Conservation (phyloP, 1,140 invertebrate genomes). For the Batillaria attramentaria region DNA sequence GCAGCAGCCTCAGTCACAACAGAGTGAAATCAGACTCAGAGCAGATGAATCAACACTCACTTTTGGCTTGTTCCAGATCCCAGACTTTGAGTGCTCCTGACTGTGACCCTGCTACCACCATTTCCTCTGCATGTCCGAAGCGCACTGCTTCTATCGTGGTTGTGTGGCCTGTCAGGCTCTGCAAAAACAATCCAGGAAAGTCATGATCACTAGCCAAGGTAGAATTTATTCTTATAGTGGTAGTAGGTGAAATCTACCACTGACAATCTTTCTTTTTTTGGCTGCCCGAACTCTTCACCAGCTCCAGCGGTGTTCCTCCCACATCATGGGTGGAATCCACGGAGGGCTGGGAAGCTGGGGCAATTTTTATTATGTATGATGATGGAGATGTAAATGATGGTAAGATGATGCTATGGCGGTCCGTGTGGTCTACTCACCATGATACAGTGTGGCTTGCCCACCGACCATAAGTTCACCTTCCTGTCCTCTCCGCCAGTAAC, state of each 20-base stretch:
- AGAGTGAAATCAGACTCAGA: not conserved
- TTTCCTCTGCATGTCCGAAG: slow-evolving; percentile 94
- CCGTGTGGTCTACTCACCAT: slow-evolving; percentile 88
- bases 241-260: too few relatives aligned
- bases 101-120: slow-evolving; percentile 94
- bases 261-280: too few relatives aligned
- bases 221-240: too few relatives aligned
- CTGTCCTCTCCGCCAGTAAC: slow-evolving; percentile 97
- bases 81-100: slow-evolving; percentile 95
- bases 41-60: slow-evolving; percentile 58
- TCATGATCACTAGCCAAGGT: too few relatives aligned
- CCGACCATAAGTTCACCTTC: slow-evolving; percentile 97
- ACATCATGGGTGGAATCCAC: too few relatives aligned
- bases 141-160: slow-evolving; percentile 94
- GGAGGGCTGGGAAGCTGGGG: too few relatives aligned
- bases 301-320: too few relatives aligned
- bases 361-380: too few relatives aligned
- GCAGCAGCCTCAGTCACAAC: too few relatives aligned
- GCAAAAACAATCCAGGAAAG: slow-evolving; percentile 66
- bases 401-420: too few relatives aligned
- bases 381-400: too few relatives aligned
- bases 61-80: slow-evolving; percentile 94
- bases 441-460: slow-evolving; percentile 95
- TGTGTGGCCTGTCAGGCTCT: slow-evolving; percentile 92
- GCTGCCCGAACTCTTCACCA: too few relatives aligned